phyloP scores from a whole-genome alignment of 2,888 invertebrate species.

The Anarsia innoxiella region DNA sequence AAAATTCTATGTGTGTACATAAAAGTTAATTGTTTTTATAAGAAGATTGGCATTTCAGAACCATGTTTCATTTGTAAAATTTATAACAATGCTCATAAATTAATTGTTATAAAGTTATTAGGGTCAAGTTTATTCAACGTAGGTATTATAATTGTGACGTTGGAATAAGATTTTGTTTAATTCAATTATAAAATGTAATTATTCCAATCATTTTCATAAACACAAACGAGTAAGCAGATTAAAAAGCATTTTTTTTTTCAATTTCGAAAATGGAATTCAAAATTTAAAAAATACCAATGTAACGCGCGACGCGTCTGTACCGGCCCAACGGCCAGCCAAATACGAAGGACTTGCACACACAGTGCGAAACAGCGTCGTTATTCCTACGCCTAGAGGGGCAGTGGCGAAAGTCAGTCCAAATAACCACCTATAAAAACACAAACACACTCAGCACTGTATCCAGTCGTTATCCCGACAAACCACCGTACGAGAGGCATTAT shows the following conservation, averaged over 20 bases:
- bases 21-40: too few species aligned
- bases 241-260: slow-evolving; percentile 4
- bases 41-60: too few species aligned
- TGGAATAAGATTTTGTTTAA: too few species aligned
- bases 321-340: slow-evolving; percentile 42
- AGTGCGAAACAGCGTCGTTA: slow-evolving; percentile 31
- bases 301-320: slow-evolving; percentile 53
- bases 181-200: too few species aligned
- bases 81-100: too few species aligned
- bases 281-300: slow-evolving; percentile 19
- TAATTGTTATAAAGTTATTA: slow-evolving; percentile 2
- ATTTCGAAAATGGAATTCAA: slow-evolving; percentile 15
- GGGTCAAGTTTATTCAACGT: slow-evolving; percentile 3
- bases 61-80: too few species aligned
- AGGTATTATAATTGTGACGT: too few species aligned
- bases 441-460: slow-evolving; percentile 52
- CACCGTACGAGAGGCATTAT: slow-evolving; percentile 68
- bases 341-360: slow-evolving; percentile 56
- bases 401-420: slow-evolving; percentile 70
- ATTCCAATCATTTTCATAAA: too few species aligned
- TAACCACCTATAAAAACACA: slow-evolving; percentile 72
- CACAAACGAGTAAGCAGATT: background rate
- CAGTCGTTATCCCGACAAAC: slow-evolving; percentile 70
- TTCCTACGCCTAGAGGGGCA: slow-evolving; percentile 59
- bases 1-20: too few species aligned